phyloP scores from a whole-genome alignment of 2,888 invertebrate genomes.

The Brenthis ino region DNA sequence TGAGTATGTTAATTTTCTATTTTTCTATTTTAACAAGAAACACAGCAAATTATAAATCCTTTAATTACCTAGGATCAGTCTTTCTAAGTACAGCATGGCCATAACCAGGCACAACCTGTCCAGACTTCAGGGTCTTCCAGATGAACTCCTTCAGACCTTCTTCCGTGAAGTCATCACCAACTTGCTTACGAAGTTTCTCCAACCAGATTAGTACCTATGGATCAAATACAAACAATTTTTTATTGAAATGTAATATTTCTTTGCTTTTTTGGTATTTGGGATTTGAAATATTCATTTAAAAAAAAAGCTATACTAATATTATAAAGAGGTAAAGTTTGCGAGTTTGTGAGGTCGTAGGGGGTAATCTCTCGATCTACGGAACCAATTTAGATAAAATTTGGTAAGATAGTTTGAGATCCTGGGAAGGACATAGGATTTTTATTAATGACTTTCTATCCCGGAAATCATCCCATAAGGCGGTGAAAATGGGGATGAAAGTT shows the following conservation, averaged over 20 bases:
- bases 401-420: too few species aligned
- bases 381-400: too few species aligned
- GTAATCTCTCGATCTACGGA: too few species aligned
- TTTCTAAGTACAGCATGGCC: slow-evolving; percentile 98
- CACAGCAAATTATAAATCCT: background rate
- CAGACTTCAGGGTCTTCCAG: slow-evolving; percentile 97
- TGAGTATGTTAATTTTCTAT: background rate
- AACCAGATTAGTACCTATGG: slow-evolving; percentile 93
- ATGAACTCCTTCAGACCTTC: slow-evolving; percentile 97
- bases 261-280: too few species aligned
- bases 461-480: too few species aligned
- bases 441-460: too few species aligned
- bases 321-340: too few species aligned
- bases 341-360: too few species aligned
- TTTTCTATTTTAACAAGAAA: background rate
- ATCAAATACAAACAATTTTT: slow-evolving; percentile 14
- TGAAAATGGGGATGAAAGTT: too few species aligned
- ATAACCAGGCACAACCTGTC: slow-evolving; percentile 98
- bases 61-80: slow-evolving; percentile 89
- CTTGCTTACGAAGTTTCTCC: slow-evolving; percentile 92
- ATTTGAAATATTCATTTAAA: too few species aligned
- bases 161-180: slow-evolving; percentile 93
- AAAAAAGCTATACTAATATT: too few species aligned
- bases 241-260: background rate
- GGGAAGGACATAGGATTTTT: too few species aligned